Base-by-base conservation (phyloP, 2,113 vertebrate species). In the Clarias magur region DNA sequence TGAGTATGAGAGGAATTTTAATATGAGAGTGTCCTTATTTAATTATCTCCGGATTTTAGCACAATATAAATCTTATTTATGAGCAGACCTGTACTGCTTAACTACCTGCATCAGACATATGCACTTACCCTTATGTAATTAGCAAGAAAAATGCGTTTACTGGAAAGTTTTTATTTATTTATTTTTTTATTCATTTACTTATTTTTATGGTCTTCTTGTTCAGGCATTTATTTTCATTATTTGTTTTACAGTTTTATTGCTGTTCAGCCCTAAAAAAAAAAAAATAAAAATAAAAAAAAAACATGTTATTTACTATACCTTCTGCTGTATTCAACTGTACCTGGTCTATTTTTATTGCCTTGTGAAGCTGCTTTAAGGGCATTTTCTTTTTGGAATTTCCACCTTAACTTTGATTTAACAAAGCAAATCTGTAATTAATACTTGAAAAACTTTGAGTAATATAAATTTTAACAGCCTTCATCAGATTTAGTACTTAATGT, bases 401-500 rank as follows among this genome's bases (percentile, higher is more conserved):
- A 25, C 72, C 19, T 13, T 23, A 75, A 75, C 42, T 0, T 23
- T 6, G 72, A 23, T 17, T 79, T 57, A 57, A 79, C 5, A 8
- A 27, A 57, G 54, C 16, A 30, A 53, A 27, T 54, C 21, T 6
- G 3, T 79, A 79, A 79, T 79, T 79, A 79, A 79, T 79, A 57
- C 15, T 16, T 54, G 3, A 30, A 27, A 57, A 79, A 57, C 30
- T 0, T 17, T 1, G 12, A 10, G 4, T 56, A 11, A 48, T 60
- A 23, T 30, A 60, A 60, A 3, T 30, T 54, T 78, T n/a, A n/a
- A 57, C 2, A 78, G n/a, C n/a, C 27, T 30, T 7, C 15, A 80
- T 30, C 75, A 94, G 94, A 94, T 78, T 38, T 30, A 75, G 21
- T 21, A 4, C 21, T 75, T 48, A 27, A 1, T 15, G 15, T 78